Base-by-base conservation (phyloP, 2,797 vertebrate genomes). In the Distichodus sexfasciatus region DNA sequence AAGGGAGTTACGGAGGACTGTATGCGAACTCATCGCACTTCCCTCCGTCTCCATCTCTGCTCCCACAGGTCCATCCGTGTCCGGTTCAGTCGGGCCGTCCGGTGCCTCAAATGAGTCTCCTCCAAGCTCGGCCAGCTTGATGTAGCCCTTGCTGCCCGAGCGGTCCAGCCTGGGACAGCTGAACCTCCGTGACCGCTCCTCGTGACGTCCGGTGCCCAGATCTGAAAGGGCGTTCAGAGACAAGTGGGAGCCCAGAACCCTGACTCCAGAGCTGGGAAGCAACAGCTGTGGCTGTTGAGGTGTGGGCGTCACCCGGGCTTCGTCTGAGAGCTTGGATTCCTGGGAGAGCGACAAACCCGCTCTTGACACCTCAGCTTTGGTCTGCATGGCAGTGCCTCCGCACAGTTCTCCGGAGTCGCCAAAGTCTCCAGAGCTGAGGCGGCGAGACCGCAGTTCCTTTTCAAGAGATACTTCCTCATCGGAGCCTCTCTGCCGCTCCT, bases 71-170 rank as follows among this genome's bases (percentile, higher is more conserved):
- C 72, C 79, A 62, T 81, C 84, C 2, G 38, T 57, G 28, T 36
- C 57, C 14, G 57, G 57, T 50, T 57, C 57, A 1, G 55, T 9
- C 1, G 43, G 29, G 29, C 71, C 75, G 33, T 90, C 89, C 14
- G 92, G 79, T 14, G 92, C 92, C 80, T 96, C 93, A 77, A 92
- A 87, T 59, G 94, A 96, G 81, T 96, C 92, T 60, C 92, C 92
- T 29, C 90, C 89, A 76, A 90, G 80, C 71, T 95, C 94, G 75
- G 87, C 87, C 80, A 96, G 88, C 55, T 94, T 94, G 76, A 91
- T 91, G 89, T 98, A 97, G 92, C 95, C 94, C 93, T 95, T 96
- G 87, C 93, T 95, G 90, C 94, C 93, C 40, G 87, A 90, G 65
- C 90, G 93, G 71, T 95, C 94, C 75, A 92, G 88, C 28, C 87